Base-by-base conservation (phyloP, 2,797 vertebrate species). In the Bufotes viridis region DNA sequence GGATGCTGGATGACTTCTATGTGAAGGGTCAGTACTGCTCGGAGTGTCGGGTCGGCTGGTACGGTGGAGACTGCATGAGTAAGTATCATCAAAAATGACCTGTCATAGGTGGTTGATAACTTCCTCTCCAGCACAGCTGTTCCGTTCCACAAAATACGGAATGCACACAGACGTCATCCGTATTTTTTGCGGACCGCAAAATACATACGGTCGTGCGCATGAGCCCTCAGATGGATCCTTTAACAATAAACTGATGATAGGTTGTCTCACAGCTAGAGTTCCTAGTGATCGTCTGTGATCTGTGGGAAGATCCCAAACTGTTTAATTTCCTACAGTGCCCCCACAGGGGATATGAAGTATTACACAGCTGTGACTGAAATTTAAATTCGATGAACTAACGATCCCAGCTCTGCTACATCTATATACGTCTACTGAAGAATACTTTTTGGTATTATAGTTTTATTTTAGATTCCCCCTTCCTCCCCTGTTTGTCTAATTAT, bases 21-120 rank as follows among this genome's bases (percentile, higher is more conserved):
- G 93, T 99, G 92, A 97, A 92, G 76, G 97, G 98, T 2, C 92
- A 96, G 91, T 99, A 97, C 94, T 99, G 98, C 3, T 93, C 96
- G 0, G 97, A 98, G 89, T 99, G 98, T 93, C 96, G 97, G 70
- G 96, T 97, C 0, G 98, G 98, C 92, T 99, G 98, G 98, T 97
- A 98, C 0, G 98, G 98, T 83, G 98, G 98, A 81, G 97, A 99
- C 90, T 99, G 98, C 93, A 95, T 98, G 97, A 95, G 98, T 76
- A 24, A 76, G 74, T 76, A 42, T 3, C 18, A 49, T 49, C 29
- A 69, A 11, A 5, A 10, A 6, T 1, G 4, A 42, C 42, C 42
- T 4, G 42, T 42, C 42, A 42, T 42, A 42, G 5, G 42, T 42
- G 42, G 42, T 42, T 42, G 42, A 42, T 42, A 7, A 42, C 6